A percentile compares a stretch with the other conserved stretches of the same genome.
These are phyloP conservation scores for Drosophila mettleri DNA, from an alignment of 2,888 invertebrate species.

Conservation along the genomic window DNA sequence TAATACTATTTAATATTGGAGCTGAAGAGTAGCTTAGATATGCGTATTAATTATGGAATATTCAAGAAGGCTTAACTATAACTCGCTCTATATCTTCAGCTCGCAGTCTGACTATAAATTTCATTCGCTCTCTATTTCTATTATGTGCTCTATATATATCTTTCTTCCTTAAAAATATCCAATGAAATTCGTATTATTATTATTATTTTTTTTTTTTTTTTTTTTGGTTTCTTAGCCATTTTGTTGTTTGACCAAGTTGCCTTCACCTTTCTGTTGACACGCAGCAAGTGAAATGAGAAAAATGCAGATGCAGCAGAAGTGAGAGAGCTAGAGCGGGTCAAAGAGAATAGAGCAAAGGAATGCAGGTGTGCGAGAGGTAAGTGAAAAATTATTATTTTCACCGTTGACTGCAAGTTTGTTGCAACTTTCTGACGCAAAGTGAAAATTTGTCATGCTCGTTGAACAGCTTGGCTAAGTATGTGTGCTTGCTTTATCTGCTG, in stretches of 20 bases:
- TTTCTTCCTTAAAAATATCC: background rate
- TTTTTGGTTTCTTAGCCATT: conserved; percentile 28
- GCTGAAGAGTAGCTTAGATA: too few species aligned
- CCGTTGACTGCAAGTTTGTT: conserved; percentile 74
- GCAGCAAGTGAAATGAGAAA: conserved; percentile 25
- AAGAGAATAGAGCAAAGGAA: background rate
- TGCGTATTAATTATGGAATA: too few species aligned
- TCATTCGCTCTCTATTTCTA: background rate
- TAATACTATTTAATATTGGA: too few species aligned
- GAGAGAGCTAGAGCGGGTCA: conserved; percentile 8
- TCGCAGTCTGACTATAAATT: too few species aligned
- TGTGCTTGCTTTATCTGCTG: conserved; percentile 24
- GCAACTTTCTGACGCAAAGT: conserved; percentile 75
- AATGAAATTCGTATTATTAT: background rate
- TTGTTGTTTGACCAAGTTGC: conserved; percentile 33
- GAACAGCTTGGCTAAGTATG: conserved; percentile 62
- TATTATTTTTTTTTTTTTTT: conserved; percentile 18
- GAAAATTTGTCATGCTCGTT: conserved; percentile 79
- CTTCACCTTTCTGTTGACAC: conserved; percentile 46
- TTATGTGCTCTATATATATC: background rate
- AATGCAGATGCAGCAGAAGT: background rate
- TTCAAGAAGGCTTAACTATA: too few species aligned
- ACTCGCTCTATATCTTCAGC: too few species aligned
- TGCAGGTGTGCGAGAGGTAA: conserved; percentile 27
- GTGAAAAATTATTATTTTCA: conserved; percentile 68